phyloP scores from a whole-genome alignment of 2,888 invertebrate genomes.

The Ophion costatus region DNA sequence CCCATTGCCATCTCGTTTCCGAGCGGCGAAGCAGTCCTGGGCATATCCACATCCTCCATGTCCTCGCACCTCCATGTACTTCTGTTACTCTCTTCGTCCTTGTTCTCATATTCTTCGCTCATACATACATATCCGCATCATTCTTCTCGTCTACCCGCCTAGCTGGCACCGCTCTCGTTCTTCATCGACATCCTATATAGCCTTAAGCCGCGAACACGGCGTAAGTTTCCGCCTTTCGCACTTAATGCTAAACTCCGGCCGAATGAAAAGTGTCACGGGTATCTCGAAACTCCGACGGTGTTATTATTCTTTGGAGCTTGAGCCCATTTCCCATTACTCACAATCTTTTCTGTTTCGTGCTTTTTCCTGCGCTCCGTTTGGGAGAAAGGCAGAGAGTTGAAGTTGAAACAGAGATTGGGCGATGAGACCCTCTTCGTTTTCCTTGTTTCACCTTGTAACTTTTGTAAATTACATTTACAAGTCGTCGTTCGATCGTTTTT shows the following conservation, averaged over 20 bases:
- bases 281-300: constrained; percentile 21
- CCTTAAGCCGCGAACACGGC: constrained; percentile 50
- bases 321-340: background rate
- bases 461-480: background rate
- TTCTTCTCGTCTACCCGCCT: constrained; percentile 63
- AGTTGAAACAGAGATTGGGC: background rate
- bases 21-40: constrained; percentile 38
- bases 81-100: constrained; percentile 48
- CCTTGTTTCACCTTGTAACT: background rate
- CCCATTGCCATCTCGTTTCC: constrained; percentile 38
- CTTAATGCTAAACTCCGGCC: constrained; percentile 73
- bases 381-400: background rate
- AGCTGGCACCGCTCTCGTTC: constrained; percentile 54
- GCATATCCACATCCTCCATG: constrained; percentile 54
- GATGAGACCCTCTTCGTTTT: background rate
- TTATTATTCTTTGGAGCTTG: background rate
- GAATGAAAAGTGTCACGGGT: constrained; percentile 72
- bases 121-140: constrained; percentile 38
- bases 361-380: constrained; percentile 27
- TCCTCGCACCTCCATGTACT: constrained; percentile 57
- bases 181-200: constrained; percentile 8
- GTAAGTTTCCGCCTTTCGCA: constrained; percentile 44
- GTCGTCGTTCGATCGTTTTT: background rate
- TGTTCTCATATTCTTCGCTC: constrained; percentile 47
- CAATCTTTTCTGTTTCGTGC: background rate